Conservation (phyloP, 2,888 invertebrate species). For the Heliothis peltigera region DNA sequence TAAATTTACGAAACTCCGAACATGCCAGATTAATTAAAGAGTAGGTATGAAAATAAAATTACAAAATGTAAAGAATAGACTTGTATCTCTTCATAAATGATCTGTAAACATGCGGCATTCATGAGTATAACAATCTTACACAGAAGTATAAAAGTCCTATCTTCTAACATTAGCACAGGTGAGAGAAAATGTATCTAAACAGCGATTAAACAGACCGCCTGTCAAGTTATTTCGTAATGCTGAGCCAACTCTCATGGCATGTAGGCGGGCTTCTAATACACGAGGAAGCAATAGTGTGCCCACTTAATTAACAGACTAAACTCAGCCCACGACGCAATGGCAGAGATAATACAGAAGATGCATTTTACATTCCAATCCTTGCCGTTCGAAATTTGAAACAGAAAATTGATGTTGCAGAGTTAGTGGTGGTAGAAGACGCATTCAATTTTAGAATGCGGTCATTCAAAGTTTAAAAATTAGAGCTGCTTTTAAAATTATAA, state of each 20-base stretch:
- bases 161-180: slow-evolving; percentile 21
- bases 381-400: neutral
- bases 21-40: no score
- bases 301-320: slow-evolving; percentile 58
- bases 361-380: neutral
- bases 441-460: no score
- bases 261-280: slow-evolving; percentile 55
- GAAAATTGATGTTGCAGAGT: neutral
- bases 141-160: no score
- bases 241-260: slow-evolving; percentile 37
- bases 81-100: no score
- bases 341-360: slow-evolving; percentile 19
- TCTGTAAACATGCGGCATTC: no score
- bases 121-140: no score
- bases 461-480: no score
- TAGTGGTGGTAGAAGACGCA: no score
- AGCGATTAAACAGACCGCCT: slow-evolving; percentile 35
- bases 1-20: no score
- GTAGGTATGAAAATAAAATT: no score
- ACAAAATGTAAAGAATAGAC: no score
- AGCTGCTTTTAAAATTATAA: no score
- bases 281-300: slow-evolving; percentile 49
- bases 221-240: slow-evolving; percentile 55
- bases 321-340: slow-evolving; percentile 39
- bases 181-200: slow-evolving; percentile 33